A percentile compares a stretch with the other conserved stretches of the same genome.
Conservation (phyloP, 1,140 invertebrate genomes). For the Trichonephila inaurata region DNA sequence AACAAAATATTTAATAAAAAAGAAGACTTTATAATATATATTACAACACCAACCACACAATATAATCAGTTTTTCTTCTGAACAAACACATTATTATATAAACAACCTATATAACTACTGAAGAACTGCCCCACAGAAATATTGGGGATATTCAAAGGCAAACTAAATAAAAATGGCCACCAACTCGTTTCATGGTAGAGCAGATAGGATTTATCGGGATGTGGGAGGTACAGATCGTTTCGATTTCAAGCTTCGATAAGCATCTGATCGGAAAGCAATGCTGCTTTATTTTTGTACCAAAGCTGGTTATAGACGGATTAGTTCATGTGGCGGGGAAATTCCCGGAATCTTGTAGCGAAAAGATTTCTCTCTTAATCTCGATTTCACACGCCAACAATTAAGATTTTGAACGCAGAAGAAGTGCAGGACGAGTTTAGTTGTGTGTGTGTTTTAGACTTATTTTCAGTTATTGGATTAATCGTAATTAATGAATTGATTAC, state of each 20-base stretch:
- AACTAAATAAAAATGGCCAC: conserved; percentile 22
- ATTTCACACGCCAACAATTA: conserved; percentile 16
- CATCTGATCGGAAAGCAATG: neutral
- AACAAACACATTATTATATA: neutral
- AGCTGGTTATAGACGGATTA: conserved; percentile 1
- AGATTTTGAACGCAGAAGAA: neutral
- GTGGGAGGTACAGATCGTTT: conserved; percentile 41
- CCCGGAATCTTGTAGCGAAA: neutral
- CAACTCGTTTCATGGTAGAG: conserved; percentile 45
- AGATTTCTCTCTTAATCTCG: conserved; percentile 20
- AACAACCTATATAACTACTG: neutral
- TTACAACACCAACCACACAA: no score
- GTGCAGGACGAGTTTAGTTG: neutral
- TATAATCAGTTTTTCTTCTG: no score
- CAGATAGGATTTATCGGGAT: conserved; percentile 21
- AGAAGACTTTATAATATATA: no score
- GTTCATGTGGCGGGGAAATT: neutral
- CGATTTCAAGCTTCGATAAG: conserved; percentile 28
- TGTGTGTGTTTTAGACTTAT: neutral
- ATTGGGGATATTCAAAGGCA: conserved; percentile 8
- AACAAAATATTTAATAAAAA: no score
- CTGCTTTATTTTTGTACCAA: conserved; percentile 13
- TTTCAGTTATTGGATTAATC: no score
- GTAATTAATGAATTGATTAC: no score
- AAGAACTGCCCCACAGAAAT: neutral